Evolutionary conservation across 2,797 vertebrate species (phyloP).

Genomic region (Pseudochaenichthys georgianus): DNA sequence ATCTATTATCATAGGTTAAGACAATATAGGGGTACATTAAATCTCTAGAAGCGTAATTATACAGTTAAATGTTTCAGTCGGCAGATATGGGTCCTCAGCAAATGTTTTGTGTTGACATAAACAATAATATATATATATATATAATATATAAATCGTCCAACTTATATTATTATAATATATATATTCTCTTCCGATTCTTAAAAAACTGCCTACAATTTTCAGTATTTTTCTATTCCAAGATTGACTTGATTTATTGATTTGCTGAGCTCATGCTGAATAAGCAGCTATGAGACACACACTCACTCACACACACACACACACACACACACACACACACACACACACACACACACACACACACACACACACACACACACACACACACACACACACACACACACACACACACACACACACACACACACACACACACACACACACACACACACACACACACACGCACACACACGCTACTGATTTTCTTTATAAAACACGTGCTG

Average conservation of each 20-base stretch:
- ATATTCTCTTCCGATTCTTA: not conserved
- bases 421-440: no score
- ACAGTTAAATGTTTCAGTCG: not conserved
- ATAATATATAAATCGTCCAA: not conserved
- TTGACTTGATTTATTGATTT: constrained; percentile 6
- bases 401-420: no score
- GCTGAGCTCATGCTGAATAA: not conserved
- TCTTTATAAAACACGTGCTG: no score
- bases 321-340: no score
- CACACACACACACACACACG: not conserved
- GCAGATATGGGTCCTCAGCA: no score
- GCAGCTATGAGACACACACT: not conserved
- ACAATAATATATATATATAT: no score
- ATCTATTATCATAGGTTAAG: not conserved
- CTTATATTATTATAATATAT: not conserved
- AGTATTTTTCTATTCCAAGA: not conserved
- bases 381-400: no score
- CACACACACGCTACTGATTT: not conserved
- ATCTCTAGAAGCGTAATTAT: not conserved
- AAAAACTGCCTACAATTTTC: not conserved
- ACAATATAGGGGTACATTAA: no score
- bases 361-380: no score
- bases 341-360: no score
- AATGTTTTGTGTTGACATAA: no score
- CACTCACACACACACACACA: not conserved